Conservation (phyloP, 2,797 vertebrate genomes). For the Rhinatrema bivittatum region DNA sequence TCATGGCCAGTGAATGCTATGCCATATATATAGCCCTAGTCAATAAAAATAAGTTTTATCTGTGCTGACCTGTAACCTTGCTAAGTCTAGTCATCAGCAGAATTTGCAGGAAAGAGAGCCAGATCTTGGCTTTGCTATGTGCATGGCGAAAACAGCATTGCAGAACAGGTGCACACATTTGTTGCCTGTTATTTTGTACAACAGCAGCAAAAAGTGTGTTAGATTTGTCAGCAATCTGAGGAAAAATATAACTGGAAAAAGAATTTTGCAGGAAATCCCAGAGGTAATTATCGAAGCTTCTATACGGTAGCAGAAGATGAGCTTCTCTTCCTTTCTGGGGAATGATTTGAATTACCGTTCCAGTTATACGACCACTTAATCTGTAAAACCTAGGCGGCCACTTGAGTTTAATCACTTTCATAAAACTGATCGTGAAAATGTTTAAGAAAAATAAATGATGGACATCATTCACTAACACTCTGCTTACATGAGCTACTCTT, state of each 20-base stretch:
- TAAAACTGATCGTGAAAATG: conserved; percentile 2
- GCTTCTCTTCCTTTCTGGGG: conserved; percentile 31
- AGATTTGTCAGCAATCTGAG: conserved; percentile 49
- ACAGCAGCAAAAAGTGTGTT: conserved; percentile 46
- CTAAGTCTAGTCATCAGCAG: conserved; percentile 24
- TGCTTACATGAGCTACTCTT: too few relatives aligned
- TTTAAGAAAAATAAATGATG: too few relatives aligned
- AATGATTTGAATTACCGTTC: conserved; percentile 20
- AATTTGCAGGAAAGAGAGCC: conserved; percentile 18
- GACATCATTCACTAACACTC: too few relatives aligned
- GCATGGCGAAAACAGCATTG: conserved; percentile 35
- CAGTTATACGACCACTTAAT: background rate
- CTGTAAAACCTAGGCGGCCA: conserved; percentile 9
- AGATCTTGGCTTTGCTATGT: conserved; percentile 22
- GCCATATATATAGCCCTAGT: conserved; percentile 13
- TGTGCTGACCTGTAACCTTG: background rate
- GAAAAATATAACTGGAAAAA: conserved; percentile 38
- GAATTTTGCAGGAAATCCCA: conserved; percentile 30
- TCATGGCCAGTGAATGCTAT: conserved; percentile 3
- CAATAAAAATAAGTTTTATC: conserved; percentile 14
- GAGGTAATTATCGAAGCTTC: conserved; percentile 40
- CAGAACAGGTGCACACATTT: conserved; percentile 34
- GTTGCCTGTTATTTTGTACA: conserved; percentile 44
- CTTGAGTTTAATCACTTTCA: conserved; percentile 22
- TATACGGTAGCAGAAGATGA: conserved; percentile 37